Percentiles rank a stretch among this genome's conserved stretches.
Conservation (phyloP, 2,888 invertebrate species). For the Petrophora chlorosata region DNA sequence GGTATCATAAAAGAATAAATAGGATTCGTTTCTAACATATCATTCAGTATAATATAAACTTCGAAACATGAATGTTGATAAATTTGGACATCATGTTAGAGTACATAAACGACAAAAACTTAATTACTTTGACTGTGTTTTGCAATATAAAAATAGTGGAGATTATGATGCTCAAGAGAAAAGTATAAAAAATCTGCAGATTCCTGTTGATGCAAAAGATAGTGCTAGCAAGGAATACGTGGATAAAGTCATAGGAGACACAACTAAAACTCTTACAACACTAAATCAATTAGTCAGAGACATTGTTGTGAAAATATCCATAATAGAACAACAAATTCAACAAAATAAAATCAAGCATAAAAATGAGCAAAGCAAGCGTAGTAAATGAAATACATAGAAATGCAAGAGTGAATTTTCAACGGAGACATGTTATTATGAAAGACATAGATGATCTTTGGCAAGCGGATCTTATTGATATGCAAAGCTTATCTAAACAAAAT, state of each 20-base stretch:
- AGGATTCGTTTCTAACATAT: background rate
- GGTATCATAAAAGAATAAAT: constrained; percentile 2
- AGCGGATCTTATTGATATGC: constrained; percentile 53
- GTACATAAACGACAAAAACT: background rate
- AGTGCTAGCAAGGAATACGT: background rate
- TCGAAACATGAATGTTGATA: constrained; percentile 4
- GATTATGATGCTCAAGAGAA: background rate
- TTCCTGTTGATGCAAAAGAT: background rate
- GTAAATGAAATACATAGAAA: constrained; percentile 40
- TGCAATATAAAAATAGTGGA: background rate
- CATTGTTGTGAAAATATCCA: background rate
- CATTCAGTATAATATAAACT: background rate
- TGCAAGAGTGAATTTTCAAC: constrained; percentile 51
- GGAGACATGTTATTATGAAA: constrained; percentile 47
- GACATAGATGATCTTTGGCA: constrained; percentile 61
- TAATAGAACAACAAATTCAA: background rate
- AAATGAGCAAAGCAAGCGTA: background rate
- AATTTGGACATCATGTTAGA: background rate
- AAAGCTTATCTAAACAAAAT: constrained; percentile 10
- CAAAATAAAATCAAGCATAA: no score
- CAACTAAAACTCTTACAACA: background rate
- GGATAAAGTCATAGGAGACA: background rate
- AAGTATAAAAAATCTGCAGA: background rate
- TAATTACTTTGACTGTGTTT: background rate
- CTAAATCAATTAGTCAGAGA: background rate